Percentiles rank a stretch among this genome's conserved stretches.
Conservation (phyloP, 2,888 invertebrate genomes). For the Synergus umbraculus region DNA sequence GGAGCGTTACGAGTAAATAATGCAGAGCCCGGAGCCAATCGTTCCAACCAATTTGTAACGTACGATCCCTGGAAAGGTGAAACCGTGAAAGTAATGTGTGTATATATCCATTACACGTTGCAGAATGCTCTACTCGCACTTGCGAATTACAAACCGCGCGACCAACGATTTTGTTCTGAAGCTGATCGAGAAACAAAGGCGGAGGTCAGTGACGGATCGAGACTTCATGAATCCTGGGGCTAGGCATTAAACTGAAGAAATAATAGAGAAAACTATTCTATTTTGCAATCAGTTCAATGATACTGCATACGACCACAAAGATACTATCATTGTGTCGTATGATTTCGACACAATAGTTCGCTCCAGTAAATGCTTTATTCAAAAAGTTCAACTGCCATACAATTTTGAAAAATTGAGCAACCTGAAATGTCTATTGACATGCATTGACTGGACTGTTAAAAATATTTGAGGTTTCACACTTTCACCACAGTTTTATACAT, state of each 20-base stretch:
- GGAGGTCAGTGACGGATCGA: slow-evolving; percentile 29
- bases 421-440: background rate
- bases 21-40: slow-evolving; percentile 39
- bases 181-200: slow-evolving; percentile 37
- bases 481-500: too few relatives aligned
- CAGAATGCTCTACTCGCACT: slow-evolving; percentile 24
- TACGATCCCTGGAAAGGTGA: slow-evolving; percentile 32
- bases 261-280: background rate
- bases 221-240: slow-evolving; percentile 4
- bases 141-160: slow-evolving; percentile 31
- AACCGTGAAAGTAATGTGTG: slow-evolving; percentile 40
- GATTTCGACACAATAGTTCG: background rate
- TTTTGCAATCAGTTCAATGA: slow-evolving; percentile 1
- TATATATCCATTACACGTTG: slow-evolving; percentile 28
- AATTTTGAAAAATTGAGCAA: background rate
- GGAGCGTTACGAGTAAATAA: slow-evolving; percentile 40
- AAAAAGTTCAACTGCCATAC: background rate
- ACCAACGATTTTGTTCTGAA: slow-evolving; percentile 25
- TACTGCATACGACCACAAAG: background rate
- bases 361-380: background rate
- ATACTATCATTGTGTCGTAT: background rate
- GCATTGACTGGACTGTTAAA: too few relatives aligned
- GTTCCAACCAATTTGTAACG: slow-evolving; percentile 35
- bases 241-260: slow-evolving; percentile 15
- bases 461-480: too few relatives aligned